Evolutionary conservation across 2,797 vertebrate genomes (phyloP).

Genomic region (Lateolabrax maculatus): DNA sequence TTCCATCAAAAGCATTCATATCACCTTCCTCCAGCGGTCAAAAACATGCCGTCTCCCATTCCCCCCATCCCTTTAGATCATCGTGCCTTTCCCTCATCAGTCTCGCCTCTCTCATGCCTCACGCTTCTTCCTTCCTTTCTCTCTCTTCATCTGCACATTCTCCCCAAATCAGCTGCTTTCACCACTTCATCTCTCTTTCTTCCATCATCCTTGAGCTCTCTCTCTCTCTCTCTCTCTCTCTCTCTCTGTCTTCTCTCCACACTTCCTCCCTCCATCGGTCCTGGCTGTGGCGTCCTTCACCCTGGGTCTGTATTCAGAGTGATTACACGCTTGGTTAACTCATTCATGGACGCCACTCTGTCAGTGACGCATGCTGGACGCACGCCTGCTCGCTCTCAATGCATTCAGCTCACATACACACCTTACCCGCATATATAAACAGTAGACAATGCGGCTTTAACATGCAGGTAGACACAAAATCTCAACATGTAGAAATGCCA

Average conservation of each 20-base stretch:
- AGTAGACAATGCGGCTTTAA: background rate
- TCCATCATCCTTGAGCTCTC: slow-evolving; percentile 10
- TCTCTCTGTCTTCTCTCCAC: slow-evolving; percentile 5
- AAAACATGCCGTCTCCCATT: background rate
- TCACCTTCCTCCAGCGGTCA: slow-evolving; percentile 14
- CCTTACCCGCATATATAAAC: slow-evolving; percentile 19
- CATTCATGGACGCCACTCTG: slow-evolving; percentile 60
- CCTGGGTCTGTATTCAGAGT: slow-evolving; percentile 64
- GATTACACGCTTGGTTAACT: slow-evolving; percentile 78
- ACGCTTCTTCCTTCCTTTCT: background rate
- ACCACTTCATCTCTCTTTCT: slow-evolving; percentile 13
- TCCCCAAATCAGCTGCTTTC: slow-evolving; percentile 45
- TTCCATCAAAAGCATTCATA: slow-evolving; percentile 45
- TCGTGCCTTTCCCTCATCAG: slow-evolving; percentile 20
- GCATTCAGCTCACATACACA: slow-evolving; percentile 28
- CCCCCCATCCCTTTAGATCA: slow-evolving; percentile 19
- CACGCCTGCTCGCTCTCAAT: slow-evolving; percentile 16
- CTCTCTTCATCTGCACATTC: slow-evolving; percentile 33
- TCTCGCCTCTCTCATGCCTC: slow-evolving; percentile 37
- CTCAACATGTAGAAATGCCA: background rate
- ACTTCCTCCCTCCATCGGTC: slow-evolving; percentile 36
- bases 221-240: background rate
- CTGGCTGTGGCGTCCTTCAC: slow-evolving; percentile 53
- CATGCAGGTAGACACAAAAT: slow-evolving; percentile 3
- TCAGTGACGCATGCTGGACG: slow-evolving; percentile 53